A percentile compares a stretch with the other conserved stretches of the same genome.
Conservation (phyloP, 2,888 invertebrate species). For the Xiphydria camelus region DNA sequence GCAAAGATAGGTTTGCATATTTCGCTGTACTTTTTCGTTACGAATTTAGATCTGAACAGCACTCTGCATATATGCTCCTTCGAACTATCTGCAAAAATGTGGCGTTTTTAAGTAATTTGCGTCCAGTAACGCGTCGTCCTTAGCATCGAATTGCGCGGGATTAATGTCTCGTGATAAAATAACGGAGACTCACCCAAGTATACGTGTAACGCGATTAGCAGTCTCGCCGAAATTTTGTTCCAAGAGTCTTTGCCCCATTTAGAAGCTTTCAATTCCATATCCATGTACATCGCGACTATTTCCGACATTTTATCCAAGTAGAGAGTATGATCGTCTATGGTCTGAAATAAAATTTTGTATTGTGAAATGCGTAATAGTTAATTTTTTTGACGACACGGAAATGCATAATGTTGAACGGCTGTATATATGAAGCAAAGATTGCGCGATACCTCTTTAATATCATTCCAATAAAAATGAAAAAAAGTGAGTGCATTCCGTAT, state of each 20-base stretch:
- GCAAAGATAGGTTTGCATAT: constrained; percentile 42
- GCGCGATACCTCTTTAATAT: constrained; percentile 55
- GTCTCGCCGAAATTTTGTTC: constrained; percentile 45
- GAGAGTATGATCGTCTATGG: constrained; percentile 48
- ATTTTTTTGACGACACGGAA: no score
- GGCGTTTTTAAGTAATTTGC: neutral
- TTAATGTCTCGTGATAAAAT: no score
- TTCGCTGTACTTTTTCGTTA: constrained; percentile 37
- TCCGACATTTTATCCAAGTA: constrained; percentile 57
- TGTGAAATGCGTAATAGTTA: no score
- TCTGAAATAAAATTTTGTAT: constrained; percentile 16
- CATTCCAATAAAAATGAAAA: constrained; percentile 53
- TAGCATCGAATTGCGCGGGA: no score
- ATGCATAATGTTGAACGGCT: no score
- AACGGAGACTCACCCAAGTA: constrained; percentile 46
- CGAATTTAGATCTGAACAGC: constrained; percentile 40
- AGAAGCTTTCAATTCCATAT: constrained; percentile 57
- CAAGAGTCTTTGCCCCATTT: constrained; percentile 42
- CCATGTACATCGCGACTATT: constrained; percentile 56
- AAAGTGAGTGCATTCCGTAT: constrained; percentile 49
- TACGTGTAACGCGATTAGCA: constrained; percentile 46
- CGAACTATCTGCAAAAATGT: constrained; percentile 39
- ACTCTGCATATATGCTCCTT: constrained; percentile 49
- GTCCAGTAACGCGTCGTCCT: no score
- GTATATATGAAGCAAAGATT: no score